These are phyloP conservation scores for Ramphastos sulfuratus DNA, from an alignment of 2,113 vertebrate species.

Conservation along the genomic window DNA sequence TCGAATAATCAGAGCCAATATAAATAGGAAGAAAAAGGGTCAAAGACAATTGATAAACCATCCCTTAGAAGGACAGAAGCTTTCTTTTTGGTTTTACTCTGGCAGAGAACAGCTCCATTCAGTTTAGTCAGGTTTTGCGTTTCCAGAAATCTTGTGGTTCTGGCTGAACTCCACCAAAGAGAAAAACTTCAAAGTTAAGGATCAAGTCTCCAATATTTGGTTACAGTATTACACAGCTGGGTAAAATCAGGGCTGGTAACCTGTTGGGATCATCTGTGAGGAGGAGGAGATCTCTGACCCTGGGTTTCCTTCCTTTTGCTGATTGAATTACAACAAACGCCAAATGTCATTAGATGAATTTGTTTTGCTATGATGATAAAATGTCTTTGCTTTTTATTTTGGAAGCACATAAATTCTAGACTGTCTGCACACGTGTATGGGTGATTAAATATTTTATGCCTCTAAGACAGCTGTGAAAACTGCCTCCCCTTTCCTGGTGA, in stretches of 20 bases:
- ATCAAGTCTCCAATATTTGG: background rate
- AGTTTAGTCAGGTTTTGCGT: background rate
- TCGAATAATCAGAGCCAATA: background rate
- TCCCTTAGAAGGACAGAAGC: background rate
- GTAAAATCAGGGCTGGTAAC: slow-evolving; percentile 15
- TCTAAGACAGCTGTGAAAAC: background rate
- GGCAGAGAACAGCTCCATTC: background rate
- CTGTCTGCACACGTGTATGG: background rate
- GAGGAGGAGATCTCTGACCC: slow-evolving; percentile 16
- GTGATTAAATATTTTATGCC: background rate
- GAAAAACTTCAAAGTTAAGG: slow-evolving; percentile 32
- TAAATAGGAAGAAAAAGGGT: background rate
- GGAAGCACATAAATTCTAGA: background rate
- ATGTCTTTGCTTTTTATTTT: background rate
- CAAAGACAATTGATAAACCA: slow-evolving; percentile 16
- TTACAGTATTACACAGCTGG: background rate
- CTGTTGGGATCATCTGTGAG: background rate
- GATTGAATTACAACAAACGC: background rate
- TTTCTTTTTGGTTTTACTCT: slow-evolving; percentile 39
- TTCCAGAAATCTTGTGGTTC: slow-evolving; percentile 46
- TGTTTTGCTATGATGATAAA: background rate
- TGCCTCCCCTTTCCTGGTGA: background rate
- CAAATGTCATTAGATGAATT: background rate
- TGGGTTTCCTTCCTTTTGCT: slow-evolving; percentile 44
- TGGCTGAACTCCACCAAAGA: slow-evolving; percentile 23